phyloP scores from a whole-genome alignment of 2,888 invertebrate species.

The Melanotus villosus region DNA sequence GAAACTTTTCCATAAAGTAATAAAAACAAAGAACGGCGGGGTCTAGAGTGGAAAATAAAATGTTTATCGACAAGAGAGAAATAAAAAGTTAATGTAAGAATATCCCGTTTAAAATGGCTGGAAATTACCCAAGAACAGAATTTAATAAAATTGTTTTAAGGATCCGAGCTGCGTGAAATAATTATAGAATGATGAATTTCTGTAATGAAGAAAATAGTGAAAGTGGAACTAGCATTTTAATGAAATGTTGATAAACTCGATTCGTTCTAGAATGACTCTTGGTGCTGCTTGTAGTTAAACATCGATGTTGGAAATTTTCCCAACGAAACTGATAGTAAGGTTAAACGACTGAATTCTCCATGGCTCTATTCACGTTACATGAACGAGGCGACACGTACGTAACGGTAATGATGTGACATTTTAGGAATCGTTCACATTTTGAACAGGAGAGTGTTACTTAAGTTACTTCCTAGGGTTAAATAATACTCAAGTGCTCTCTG shows the following conservation, averaged over 20 bases:
- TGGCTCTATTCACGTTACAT: background rate
- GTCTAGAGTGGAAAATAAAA: too few relatives aligned
- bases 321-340: slow-evolving; percentile 4
- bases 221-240: background rate
- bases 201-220: background rate
- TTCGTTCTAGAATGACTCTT: background rate
- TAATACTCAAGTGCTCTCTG: too few relatives aligned
- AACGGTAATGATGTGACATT: slow-evolving; percentile 9
- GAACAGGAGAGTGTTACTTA: background rate
- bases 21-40: too few relatives aligned
- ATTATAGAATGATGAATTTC: too few relatives aligned
- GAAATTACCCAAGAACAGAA: too few relatives aligned
- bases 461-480: background rate
- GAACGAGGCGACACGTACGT: slow-evolving; percentile 6
- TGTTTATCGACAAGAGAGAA: too few relatives aligned
- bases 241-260: background rate
- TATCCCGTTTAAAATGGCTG: too few relatives aligned
- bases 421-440: slow-evolving; percentile 14
- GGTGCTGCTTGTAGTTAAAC: background rate
- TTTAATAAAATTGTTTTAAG: too few relatives aligned
- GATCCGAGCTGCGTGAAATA: too few relatives aligned
- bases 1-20: too few relatives aligned
- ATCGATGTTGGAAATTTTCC: slow-evolving; percentile 6
- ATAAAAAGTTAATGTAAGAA: too few relatives aligned
- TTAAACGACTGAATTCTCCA: background rate